Evolutionary conservation across 2,797 vertebrate species (phyloP).

Genomic region (Meriones psammophilus): DNA sequence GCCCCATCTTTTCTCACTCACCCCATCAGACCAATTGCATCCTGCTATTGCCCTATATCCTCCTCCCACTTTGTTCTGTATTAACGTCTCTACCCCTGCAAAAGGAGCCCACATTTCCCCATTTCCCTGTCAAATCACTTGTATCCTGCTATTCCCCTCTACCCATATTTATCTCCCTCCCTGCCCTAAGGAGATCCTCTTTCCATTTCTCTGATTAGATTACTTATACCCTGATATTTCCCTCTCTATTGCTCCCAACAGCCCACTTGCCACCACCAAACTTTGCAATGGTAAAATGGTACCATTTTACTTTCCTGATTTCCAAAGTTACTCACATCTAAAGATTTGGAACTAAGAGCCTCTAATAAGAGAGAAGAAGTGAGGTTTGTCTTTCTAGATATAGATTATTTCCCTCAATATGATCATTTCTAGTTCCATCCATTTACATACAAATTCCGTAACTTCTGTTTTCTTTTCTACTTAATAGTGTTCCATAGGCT

Average conservation of each 20-base stretch:
- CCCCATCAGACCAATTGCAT: neutral
- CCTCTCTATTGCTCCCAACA: neutral
- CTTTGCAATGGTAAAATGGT: neutral
- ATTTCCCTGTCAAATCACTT: neutral
- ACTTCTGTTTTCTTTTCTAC: neutral
- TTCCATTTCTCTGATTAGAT: neutral
- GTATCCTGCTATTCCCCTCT: neutral
- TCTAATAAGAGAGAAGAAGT: neutral
- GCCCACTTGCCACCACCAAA: too few relatives aligned
- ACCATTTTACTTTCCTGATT: neutral
- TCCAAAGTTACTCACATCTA: neutral
- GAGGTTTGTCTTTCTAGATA: neutral
- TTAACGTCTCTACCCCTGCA: neutral
- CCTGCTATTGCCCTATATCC: neutral
- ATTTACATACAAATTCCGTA: neutral
- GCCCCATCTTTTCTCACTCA: neutral
- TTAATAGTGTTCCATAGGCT: neutral
- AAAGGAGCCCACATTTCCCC: neutral
- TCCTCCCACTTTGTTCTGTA: neutral
- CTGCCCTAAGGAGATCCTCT: neutral
- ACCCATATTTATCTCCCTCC: neutral
- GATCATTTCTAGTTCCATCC: neutral
- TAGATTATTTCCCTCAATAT: neutral
- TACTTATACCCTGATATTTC: neutral
- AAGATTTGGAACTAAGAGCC: too few relatives aligned